Conservation (phyloP, 2,113 vertebrate genomes). For the Leptobrachium ailaonicum region DNA sequence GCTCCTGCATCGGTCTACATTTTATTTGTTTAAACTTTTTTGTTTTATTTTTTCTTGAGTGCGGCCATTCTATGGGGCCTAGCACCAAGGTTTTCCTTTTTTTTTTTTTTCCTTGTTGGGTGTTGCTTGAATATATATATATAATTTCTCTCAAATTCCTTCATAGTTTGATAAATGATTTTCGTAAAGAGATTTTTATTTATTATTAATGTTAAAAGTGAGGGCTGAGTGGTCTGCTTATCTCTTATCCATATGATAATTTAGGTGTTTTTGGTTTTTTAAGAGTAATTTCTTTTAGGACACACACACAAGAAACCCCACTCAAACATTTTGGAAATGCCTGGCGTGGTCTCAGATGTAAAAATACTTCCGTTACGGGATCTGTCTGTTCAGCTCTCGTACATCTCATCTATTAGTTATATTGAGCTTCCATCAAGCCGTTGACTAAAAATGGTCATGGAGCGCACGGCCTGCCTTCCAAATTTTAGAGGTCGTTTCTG, state of each 20-base stretch:
- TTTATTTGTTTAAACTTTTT: too few relatives aligned
- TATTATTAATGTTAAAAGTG: too few relatives aligned
- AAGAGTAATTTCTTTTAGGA: conserved; percentile 19
- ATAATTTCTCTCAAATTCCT: too few relatives aligned
- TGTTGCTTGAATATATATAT: too few relatives aligned
- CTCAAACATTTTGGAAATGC: conserved; percentile 55
- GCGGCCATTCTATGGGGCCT: too few relatives aligned
- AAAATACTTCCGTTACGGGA: conserved; percentile 56
- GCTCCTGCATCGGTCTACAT: too few relatives aligned
- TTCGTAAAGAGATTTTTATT: too few relatives aligned
- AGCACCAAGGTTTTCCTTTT: too few relatives aligned
- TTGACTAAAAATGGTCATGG: conserved; percentile 56
- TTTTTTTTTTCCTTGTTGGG: too few relatives aligned
- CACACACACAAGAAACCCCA: not conserved
- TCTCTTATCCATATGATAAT: not conserved
- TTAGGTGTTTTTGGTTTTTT: conserved; percentile 18
- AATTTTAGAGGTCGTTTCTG: conserved; percentile 53
- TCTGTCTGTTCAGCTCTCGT: conserved; percentile 53
- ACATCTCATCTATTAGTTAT: conserved; percentile 54
- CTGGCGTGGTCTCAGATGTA: conserved; percentile 53
- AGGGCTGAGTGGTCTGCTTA: not conserved
- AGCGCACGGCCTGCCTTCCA: conserved; percentile 51
- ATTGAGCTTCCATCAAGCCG: conserved; percentile 56
- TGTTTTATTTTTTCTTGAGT: too few relatives aligned
- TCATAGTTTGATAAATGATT: too few relatives aligned